Evolutionary conservation across 2,888 invertebrate species (phyloP), one percentile per base, ranked within the genome.

Genomic region (Cephus rjabovi): DNA sequence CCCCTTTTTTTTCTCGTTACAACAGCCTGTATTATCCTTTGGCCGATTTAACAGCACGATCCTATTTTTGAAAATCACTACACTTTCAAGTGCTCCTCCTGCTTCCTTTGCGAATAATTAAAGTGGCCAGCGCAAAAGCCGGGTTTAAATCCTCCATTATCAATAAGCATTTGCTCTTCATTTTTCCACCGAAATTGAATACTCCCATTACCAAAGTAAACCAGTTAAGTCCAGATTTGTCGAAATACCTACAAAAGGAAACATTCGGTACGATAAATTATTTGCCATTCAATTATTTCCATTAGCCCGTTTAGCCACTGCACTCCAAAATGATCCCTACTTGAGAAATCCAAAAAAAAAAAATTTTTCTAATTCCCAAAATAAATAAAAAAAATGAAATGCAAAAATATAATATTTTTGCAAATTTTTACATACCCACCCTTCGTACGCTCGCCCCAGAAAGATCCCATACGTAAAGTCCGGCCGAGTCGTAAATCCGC

Each of bases 401-500:
- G 1, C 34, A 34, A 9, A 34, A 34, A 34, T 12, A 37, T 37
- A 37, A 37, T 12, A 37, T 12, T 37, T 4, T 37, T 12, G 12
- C 12, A 12, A 1, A 37, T 3, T 3, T 12, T 37, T 37, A 37
- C 15, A 40, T 6, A 40, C 23, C 40, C 40, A 40, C 40, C 40
- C 15, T 40, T 15, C 73, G 69, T 68, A 73, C 11, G 34, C 30
- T 75, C 76, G 33, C 15, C 30, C 69, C 71, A 70, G 31, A 77
- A 56, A 77, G 77, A 75, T 73, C 37, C 75, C 69, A 69, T 77
- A 73, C 75, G 75, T 79, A 69, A 82, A 80, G 79, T 79, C 79
- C 78, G 79, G 73, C 75, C 74, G 75, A 80, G 79, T 82, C 82
- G 76, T 83, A 83, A 83, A 83, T 83, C 79, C 82, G 79, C 76